These are phyloP conservation scores for Drosophila seguyi DNA, from an alignment of 1,140 invertebrate species.

Conservation along the genomic window DNA sequence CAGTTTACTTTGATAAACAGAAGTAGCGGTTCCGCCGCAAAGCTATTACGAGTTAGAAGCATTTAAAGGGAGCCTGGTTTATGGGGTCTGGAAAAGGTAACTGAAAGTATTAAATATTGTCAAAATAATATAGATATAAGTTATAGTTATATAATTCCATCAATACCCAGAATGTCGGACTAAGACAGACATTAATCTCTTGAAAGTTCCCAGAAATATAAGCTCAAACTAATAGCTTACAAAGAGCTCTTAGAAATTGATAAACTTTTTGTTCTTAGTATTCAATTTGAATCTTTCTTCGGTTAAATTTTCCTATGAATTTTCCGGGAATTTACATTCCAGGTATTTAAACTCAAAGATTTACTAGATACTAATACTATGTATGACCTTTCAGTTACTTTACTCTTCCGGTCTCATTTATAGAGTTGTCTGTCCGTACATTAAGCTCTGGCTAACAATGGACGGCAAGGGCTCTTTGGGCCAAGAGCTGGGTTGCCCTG, in stretches of 20 bases:
- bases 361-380: no score
- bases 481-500: conserved; percentile 48
- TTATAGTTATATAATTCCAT: not conserved
- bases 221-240: not conserved
- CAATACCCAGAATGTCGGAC: not conserved
- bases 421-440: conserved; percentile 34
- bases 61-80: not conserved
- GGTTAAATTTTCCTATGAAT: not conserved
- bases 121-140: not conserved
- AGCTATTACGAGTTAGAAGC: conserved; percentile 8
- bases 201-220: not conserved
- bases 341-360: not conserved
- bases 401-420: not conserved
- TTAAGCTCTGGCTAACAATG: conserved; percentile 58
- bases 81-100: not conserved
- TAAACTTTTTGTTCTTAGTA: not conserved
- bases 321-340: no score
- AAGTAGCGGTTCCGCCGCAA: conserved; percentile 20
- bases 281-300: not conserved
- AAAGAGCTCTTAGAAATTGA: not conserved
- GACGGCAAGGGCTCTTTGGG: no score
- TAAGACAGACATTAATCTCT: not conserved
- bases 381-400: not conserved
- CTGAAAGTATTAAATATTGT: not conserved
- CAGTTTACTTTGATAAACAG: conserved; percentile 47